Conservation (phyloP, 2,888 invertebrate genomes). For the Sinotaia quadrata region DNA sequence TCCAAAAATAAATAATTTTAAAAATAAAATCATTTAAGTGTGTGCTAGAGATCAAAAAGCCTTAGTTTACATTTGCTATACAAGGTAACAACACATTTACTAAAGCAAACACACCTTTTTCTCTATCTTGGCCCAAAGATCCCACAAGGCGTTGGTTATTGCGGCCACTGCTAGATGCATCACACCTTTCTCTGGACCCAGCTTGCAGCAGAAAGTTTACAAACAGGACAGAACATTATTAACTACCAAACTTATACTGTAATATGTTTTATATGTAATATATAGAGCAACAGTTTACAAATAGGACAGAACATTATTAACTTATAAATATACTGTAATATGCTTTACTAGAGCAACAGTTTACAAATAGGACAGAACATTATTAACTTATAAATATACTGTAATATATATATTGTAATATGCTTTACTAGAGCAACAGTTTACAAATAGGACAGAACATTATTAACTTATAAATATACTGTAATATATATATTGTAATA, state of each 20-base stretch:
- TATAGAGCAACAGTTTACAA: too few species aligned
- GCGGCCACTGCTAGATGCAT: constrained; percentile 90
- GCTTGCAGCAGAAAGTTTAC: constrained; percentile 69
- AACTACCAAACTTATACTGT: not conserved
- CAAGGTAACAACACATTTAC: too few species aligned
- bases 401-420: not conserved
- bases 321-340: not conserved
- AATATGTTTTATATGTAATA: too few species aligned
- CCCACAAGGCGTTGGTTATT: constrained; percentile 92
- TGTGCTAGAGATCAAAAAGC: too few species aligned
- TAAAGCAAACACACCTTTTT: constrained; percentile 76
- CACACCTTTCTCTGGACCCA: constrained; percentile 93
- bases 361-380: too few species aligned
- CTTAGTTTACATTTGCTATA: too few species aligned
- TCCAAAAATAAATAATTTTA: too few species aligned
- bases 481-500: too few species aligned
- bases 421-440: too few species aligned
- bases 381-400: too few species aligned
- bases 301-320: not conserved
- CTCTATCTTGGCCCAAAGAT: constrained; percentile 88
- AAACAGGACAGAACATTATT: not conserved
- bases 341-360: too few species aligned
- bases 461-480: not conserved
- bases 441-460: not conserved
- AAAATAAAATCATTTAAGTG: too few species aligned